phyloP scores from a whole-genome alignment of 2,888 invertebrate species.

The Mesopsocus fuscifrons region DNA sequence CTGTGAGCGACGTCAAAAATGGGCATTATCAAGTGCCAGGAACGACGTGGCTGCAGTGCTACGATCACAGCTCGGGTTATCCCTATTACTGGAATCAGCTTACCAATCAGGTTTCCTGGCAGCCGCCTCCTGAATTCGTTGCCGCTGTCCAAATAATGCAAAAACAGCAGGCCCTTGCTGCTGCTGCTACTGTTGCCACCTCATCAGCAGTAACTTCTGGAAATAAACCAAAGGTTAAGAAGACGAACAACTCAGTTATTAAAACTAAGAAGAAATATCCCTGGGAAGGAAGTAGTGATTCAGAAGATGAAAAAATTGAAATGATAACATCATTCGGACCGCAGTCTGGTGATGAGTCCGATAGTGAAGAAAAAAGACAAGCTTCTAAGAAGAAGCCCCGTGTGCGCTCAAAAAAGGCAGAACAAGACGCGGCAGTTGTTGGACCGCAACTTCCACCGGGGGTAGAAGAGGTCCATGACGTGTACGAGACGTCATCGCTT shows the following conservation, averaged over 20 bases:
- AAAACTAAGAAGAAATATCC: too few relatives aligned
- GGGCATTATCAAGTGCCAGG: neutral
- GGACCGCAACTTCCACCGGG: constrained; percentile 7
- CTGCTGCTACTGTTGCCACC: constrained; percentile 6
- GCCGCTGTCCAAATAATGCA: constrained; percentile 14
- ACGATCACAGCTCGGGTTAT: constrained; percentile 37
- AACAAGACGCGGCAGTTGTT: constrained; percentile 2
- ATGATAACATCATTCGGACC: constrained; percentile 33
- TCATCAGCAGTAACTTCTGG: neutral
- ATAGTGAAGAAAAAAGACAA: constrained; percentile 23
- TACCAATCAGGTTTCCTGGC: constrained; percentile 44
- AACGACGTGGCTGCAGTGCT: constrained; percentile 44
- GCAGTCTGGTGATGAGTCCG: constrained; percentile 32
- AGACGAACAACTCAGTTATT: constrained; percentile 17
- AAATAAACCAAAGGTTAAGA: constrained; percentile 17
- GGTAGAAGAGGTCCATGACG: neutral
- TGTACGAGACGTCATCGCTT: constrained; percentile 11
- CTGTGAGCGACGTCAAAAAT: too few relatives aligned
- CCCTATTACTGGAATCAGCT: constrained; percentile 43
- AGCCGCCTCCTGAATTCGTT: constrained; percentile 31
- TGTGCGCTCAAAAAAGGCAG: constrained; percentile 9
- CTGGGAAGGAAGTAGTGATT: constrained; percentile 22
- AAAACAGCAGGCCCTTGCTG: constrained; percentile 11
- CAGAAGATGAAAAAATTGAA: constrained; percentile 33
- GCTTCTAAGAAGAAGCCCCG: constrained; percentile 14